Evolutionary conservation across 2,888 invertebrate genomes (phyloP), one percentile per base, ranked within the genome.

Genomic region (Tenthredo scrophulariae): DNA sequence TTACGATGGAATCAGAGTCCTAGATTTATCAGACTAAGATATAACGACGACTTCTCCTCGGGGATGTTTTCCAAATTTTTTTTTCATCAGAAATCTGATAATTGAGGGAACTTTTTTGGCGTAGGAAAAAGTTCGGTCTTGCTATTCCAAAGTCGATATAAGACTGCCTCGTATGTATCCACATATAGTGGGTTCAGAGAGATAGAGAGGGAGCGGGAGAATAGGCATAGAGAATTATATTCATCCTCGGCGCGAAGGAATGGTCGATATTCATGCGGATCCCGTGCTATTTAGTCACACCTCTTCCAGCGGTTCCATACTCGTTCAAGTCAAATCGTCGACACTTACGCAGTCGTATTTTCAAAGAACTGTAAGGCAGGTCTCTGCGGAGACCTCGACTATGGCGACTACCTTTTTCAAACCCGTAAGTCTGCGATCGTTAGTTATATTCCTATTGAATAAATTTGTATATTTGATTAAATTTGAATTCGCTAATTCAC

Each of bases 181-280:
- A 37, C 37, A 43, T 43, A 46, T 46, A 46, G 46, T 46, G 15
- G 46, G 3, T 46, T 46, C 13, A 54, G 7, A 54, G n/a, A 54
- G 54, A 37, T 7, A n/a, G 54, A 33, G 67, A 13, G 67, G 33
- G 33, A 67, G 33, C 13, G 33, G 15, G 33, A 26, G 67, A 67
- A 67, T 67, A 33, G 67, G 33, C 29, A 67, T 18, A 33, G 33
- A 67, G 72, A 74, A 74, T 74, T 43, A 74, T 43, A 77, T 77
- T 54, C 54, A 77, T 77, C 77, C 77, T 77, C 29, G 18, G 77
- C 77, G 77, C 77, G 77, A 77, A 77, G 33, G 54, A 77, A 80
- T 80, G 80, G 62, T 80, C 80, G 80, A 80, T 80, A 80, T 80
- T 58, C 62, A 62, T 80, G 62, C 80, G 58, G 80, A 80, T 80